Evolutionary conservation across 2,113 vertebrate species (phyloP), one percentile per base, ranked within the genome.

Genomic region (Carassius gibelio): DNA sequence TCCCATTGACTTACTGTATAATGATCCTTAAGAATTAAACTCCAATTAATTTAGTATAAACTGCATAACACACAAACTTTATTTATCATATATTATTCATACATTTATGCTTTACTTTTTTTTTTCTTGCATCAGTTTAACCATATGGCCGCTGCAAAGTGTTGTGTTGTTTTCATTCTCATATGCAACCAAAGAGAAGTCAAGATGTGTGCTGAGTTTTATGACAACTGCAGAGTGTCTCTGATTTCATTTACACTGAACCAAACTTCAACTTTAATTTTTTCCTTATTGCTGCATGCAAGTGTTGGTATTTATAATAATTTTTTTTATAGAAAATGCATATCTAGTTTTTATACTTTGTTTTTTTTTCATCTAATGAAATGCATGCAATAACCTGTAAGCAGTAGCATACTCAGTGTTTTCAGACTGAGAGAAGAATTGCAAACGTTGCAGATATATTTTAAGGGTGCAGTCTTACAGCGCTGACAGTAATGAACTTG

Each of bases 391-490:
- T 48, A 74, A 74, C 71, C 71, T 14, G 71, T 45, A n/a, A 45
- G 5, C 71, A 45, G 71, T 48, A 8, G 69, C 69, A 50, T 8
- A 68, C 76, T 38, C 62, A 38, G 61, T 30, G 45, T 79, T 61
- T 84, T 15, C 62, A 84, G 21, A 69, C 77, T 50, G 45, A 64
- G 83, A 83, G 45, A 57, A 86, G 69, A 88, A 81, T 52, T 87
- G 88, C 87, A 86, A 76, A 68, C 76, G 66, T 61, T 68, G 88
- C 84, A 86, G 79, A 88, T 89, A 68, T 90, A 84, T 90, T 82
- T 89, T 90, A 84, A 88, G 68, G 75, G 36, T 55, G 80, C 50
- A 62, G 6, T 85, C 64, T 48, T 74, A 83, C 45, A 21, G 64
- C 75, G 83, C 77, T 85, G 86, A 89, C 79, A 85, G 86, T 82